Evolutionary conservation across 2,888 invertebrate genomes (phyloP).

Genomic region (Agonopterix subpropinquella): DNA sequence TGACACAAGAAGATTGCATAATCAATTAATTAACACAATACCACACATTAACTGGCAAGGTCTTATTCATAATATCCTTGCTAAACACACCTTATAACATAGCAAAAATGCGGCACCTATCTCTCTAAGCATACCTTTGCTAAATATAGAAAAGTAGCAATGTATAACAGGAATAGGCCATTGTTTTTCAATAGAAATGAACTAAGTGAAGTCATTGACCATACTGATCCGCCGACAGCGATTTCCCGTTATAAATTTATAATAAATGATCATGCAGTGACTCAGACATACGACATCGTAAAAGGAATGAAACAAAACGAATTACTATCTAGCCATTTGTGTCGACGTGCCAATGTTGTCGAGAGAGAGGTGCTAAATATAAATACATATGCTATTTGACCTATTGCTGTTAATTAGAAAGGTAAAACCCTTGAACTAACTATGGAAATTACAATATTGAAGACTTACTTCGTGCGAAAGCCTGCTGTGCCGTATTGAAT

Average conservation of each 20-base stretch:
- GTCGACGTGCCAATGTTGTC: constrained; percentile 25
- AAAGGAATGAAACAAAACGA: neutral
- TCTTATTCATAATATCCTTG: too few relatives aligned
- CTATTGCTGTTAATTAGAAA: constrained; percentile 24
- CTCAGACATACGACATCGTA: constrained; percentile 30
- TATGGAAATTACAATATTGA: constrained; percentile 14
- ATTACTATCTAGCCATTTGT: constrained; percentile 7
- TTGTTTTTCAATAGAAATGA: constrained; percentile 40
- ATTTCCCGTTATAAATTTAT: constrained; percentile 67
- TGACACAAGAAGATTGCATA: too few relatives aligned
- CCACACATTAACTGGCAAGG: too few relatives aligned
- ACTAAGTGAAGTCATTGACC: constrained; percentile 55
- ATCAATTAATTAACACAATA: too few relatives aligned
- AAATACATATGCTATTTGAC: constrained; percentile 18
- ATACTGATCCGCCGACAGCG: constrained; percentile 37
- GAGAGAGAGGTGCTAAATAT: constrained; percentile 15
- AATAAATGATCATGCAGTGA: constrained; percentile 45
- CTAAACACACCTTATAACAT: too few relatives aligned
- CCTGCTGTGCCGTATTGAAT: constrained; percentile 92
- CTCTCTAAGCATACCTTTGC: neutral
- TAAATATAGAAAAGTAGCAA: constrained; percentile 7
- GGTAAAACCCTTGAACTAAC: constrained; percentile 20
- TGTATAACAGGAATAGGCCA: constrained; percentile 21
- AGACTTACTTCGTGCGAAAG: constrained; percentile 85
- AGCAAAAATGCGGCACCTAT: too few relatives aligned